Conservation (phyloP, 2,113 vertebrate genomes). For the Peromyscus polionotus region DNA sequence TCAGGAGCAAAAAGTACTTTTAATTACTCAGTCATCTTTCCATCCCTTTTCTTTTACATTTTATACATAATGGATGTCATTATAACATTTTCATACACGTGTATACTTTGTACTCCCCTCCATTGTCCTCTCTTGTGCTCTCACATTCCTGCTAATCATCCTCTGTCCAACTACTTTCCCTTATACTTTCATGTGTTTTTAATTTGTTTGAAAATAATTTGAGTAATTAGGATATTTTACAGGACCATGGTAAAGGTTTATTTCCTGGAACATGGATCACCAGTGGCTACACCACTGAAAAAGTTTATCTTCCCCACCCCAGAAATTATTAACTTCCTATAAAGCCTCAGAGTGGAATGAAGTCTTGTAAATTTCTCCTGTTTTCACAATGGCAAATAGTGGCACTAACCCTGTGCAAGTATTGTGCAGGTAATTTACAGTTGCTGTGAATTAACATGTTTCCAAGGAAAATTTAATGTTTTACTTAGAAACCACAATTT, state of each 20-base stretch:
- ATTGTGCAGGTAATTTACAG: background rate
- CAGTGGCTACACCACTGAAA: background rate
- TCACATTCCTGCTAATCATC: background rate
- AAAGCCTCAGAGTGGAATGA: background rate
- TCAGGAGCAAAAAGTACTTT: background rate
- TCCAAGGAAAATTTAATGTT: no score
- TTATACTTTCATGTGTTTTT: background rate
- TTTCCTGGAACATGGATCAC: background rate
- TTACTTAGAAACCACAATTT: no score
- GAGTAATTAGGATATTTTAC: background rate
- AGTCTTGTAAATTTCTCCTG: background rate
- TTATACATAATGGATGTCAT: no score
- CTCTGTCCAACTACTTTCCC: background rate
- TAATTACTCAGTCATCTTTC: background rate
- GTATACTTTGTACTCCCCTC: background rate
- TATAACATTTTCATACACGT: background rate
- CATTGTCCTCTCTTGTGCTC: background rate
- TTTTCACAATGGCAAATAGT: background rate
- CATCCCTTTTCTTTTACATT: background rate
- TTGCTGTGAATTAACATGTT: background rate
- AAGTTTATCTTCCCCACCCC: no score
- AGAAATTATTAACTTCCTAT: background rate
- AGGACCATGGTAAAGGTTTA: background rate
- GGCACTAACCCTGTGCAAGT: no score
- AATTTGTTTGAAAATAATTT: background rate